Percentiles rank a stretch among this genome's conserved stretches.
Conservation (phyloP, 2,113 vertebrate genomes). For the Oxygymnocypris stewartii region DNA sequence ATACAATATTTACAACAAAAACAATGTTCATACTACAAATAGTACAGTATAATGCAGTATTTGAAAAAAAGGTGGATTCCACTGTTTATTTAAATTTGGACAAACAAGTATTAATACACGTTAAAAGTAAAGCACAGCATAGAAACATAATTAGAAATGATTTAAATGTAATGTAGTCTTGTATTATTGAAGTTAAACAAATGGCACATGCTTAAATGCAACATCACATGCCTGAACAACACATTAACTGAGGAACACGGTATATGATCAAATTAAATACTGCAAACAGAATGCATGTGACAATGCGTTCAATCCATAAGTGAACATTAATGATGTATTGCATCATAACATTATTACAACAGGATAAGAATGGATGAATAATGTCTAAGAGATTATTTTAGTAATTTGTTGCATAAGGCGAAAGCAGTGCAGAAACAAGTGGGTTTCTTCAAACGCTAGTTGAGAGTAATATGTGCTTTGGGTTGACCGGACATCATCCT, state of each 20-base stretch:
- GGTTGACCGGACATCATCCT: slow-evolving; percentile 78
- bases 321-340: neutral
- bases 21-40: neutral
- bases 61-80: neutral
- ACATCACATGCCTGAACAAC: neutral
- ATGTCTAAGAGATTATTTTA: neutral
- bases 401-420: neutral
- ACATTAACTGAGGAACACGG: neutral
- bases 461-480: slow-evolving; percentile 66
- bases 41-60: neutral
- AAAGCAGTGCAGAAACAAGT: neutral
- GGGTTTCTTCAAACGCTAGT: slow-evolving; percentile 40
- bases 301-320: neutral
- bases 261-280: neutral
- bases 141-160: neutral
- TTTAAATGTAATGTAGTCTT: neutral
- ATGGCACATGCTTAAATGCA: neutral
- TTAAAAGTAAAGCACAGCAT: neutral
- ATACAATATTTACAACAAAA: too few species aligned
- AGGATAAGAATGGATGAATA: neutral
- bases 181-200: neutral
- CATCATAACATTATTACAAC: neutral
- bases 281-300: neutral
- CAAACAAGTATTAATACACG: neutral
- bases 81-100: neutral